Evolutionary conservation across 2,888 invertebrate genomes (phyloP), one percentile per base, ranked within the genome.

Genomic region (Gastracanthus pulcherrimus): DNA sequence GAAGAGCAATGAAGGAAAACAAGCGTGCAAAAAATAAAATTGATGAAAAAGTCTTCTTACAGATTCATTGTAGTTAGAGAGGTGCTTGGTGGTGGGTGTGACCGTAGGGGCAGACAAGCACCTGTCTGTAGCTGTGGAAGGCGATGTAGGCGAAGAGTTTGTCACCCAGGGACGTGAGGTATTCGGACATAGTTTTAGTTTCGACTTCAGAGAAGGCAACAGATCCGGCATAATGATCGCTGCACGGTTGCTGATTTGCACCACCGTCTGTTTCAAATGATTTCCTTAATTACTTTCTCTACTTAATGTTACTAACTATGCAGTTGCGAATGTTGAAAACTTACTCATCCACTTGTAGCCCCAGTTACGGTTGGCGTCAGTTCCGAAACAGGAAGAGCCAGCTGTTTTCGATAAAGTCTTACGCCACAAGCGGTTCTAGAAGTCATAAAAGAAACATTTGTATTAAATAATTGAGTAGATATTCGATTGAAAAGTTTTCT

Each of bases 291-390:
- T n/a, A n/a, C n/a, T n/a, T n/a, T n/a, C n/a, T n/a, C n/a, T n/a
- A n/a, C n/a, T n/a, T n/a, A n/a, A n/a, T n/a, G n/a, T n/a, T n/a
- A 26, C 29, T 34, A 31, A 19, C n/a, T n/a, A n/a, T n/a, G n/a
- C n/a, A n/a, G n/a, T n/a, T n/a, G n/a, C n/a, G n/a, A n/a, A n/a
- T n/a, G 9, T 3, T 7, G 16, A 23, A 36, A 6, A 34, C 90
- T 89, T 89, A 94, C 94, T 89, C 84, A 94, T 92, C 95, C 95
- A 96, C 78, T 94, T 93, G 87, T 93, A 94, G 84, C 93, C 94
- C 95, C 95, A 96, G 89, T 97, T 97, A 82, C 96, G 93, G 88
- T 97, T 97, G 0, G 95, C 94, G 91, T 97, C 96, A 0, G 94
- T 94, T 1, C 97, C 97, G 80, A 90, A 90, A 84, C 95, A 94